Conservation (phyloP, 2,113 vertebrate genomes). For the Microcebus ravelobensis region DNA sequence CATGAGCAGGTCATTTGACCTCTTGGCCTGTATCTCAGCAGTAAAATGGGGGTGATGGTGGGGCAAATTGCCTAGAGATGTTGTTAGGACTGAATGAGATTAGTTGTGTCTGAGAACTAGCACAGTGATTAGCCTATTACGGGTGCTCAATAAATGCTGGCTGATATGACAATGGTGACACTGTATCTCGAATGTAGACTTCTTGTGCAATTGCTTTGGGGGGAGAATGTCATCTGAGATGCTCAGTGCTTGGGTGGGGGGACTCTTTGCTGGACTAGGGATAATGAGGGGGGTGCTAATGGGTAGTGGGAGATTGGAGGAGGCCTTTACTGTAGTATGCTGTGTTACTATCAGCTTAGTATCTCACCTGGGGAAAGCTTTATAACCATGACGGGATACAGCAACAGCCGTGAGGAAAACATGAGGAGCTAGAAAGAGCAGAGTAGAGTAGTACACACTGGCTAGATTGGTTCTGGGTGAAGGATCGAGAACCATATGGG, state of each 20-base stretch:
- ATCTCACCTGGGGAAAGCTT: neutral
- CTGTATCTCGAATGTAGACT: neutral
- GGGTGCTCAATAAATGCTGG: neutral
- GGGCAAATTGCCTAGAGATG: neutral
- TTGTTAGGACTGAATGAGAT: neutral
- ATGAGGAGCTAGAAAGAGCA: neutral
- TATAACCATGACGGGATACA: neutral
- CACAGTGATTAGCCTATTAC: neutral
- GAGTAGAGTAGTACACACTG: neutral
- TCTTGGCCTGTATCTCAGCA: neutral
- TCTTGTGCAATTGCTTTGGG: neutral
- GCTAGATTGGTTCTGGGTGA: neutral
- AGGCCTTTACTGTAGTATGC: neutral
- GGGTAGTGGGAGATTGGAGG: neutral
- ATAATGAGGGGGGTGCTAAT: neutral
- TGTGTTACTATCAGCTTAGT: neutral
- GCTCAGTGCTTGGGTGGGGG: neutral
- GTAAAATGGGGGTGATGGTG: neutral
- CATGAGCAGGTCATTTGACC: neutral
- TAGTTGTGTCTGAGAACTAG: neutral
- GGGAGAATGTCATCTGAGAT: neutral
- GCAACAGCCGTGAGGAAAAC: neutral
- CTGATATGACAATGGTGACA: neutral
- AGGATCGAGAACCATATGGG: rapidly evolving
- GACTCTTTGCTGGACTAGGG: neutral